phyloP scores from a whole-genome alignment of 2,797 vertebrate genomes.

The Typhlichthys subterraneus region DNA sequence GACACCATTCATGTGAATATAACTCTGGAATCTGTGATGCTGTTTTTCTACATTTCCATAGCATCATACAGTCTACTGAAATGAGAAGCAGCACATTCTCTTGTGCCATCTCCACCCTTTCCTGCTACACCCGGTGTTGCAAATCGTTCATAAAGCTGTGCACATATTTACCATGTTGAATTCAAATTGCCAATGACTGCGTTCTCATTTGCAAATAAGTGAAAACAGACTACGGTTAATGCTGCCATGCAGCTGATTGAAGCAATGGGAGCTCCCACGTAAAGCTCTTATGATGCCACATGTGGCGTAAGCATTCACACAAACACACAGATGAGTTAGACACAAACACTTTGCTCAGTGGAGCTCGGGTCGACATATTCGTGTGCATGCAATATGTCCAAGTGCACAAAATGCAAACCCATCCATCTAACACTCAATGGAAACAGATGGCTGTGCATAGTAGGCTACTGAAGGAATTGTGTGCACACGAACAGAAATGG shows the following conservation, averaged over 20 bases:
- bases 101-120: no score
- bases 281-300: constrained; percentile 32
- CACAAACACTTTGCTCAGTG: not conserved
- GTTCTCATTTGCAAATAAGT: constrained; percentile 33
- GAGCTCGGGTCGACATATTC: constrained; percentile 8
- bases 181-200: constrained; percentile 13
- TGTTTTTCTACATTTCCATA: constrained; percentile 31
- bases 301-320: not conserved
- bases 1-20: constrained; percentile 25
- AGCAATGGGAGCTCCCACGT: constrained; percentile 34
- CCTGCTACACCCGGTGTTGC: no score
- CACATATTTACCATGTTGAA: no score
- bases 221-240: constrained; percentile 33
- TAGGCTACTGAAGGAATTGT: not conserved
- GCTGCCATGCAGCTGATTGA: constrained; percentile 29
- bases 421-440: constrained; percentile 1
- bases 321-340: constrained; percentile 14
- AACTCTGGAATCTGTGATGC: constrained; percentile 15
- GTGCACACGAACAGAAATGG: constrained; percentile 1
- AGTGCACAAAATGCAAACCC: not conserved
- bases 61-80: constrained; percentile 25
- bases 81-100: no score
- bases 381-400: constrained; percentile 14
- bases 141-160: no score
- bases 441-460: constrained; percentile 1